phyloP scores from a whole-genome alignment of 2,797 vertebrate genomes.

The Bradypodion ventrale region DNA sequence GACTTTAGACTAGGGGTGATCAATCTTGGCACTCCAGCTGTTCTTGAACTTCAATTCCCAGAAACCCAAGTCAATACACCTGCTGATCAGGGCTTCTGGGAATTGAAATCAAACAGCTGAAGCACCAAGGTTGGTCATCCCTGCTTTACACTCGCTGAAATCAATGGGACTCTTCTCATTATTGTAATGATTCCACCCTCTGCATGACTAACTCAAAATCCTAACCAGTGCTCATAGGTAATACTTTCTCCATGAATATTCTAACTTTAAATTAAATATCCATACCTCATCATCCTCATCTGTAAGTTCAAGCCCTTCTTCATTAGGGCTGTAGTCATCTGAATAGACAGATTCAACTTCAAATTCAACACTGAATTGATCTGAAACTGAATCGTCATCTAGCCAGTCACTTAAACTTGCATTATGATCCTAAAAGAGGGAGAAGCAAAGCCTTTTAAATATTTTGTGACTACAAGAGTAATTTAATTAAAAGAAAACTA shows the following conservation, averaged over 20 bases:
- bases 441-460: constrained; percentile 4
- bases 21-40: too few relatives aligned
- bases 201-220: neutral
- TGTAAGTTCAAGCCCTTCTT: constrained; percentile 86
- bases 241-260: neutral
- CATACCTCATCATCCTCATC: constrained; percentile 91
- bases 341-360: constrained; percentile 95
- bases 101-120: too few relatives aligned
- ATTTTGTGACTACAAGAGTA: neutral
- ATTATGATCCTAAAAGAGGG: constrained; percentile 76
- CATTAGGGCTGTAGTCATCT: constrained; percentile 90
- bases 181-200: too few relatives aligned
- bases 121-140: too few relatives aligned
- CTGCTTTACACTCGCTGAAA: too few relatives aligned
- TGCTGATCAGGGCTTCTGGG: too few relatives aligned
- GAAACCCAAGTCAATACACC: too few relatives aligned
- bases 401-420: constrained; percentile 77
- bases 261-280: neutral
- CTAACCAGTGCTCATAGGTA: neutral
- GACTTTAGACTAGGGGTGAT: neutral
- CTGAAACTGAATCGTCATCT: constrained; percentile 86
- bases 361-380: constrained; percentile 97
- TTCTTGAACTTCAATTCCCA: too few relatives aligned
- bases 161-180: neutral
- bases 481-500: neutral